A percentile compares a stretch with the other conserved stretches of the same genome.
phyloP scores from a whole-genome alignment of 2,113 vertebrate genomes.

The Vicugna pacos region DNA sequence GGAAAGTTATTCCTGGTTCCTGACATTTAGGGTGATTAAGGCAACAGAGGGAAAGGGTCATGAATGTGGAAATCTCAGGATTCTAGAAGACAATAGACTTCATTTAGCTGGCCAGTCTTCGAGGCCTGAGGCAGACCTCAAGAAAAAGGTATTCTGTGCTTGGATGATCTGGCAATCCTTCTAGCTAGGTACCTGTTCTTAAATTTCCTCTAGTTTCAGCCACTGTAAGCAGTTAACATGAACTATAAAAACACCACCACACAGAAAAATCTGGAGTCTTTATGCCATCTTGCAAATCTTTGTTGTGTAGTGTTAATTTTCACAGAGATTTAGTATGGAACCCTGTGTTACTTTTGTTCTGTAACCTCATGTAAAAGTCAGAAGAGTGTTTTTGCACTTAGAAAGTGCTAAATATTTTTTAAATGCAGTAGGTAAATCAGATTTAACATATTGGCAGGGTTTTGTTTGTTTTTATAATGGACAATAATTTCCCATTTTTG shows the following conservation, averaged over 20 bases:
- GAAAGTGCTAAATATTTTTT: neutral
- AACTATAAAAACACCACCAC: neutral
- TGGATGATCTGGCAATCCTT: neutral
- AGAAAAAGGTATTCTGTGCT: neutral
- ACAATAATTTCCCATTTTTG: neutral
- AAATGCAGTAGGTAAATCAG: neutral
- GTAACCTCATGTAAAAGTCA: neutral
- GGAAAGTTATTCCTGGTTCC: neutral
- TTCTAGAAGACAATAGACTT: constrained; percentile 1
- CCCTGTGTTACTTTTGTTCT: neutral
- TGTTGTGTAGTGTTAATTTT: neutral
- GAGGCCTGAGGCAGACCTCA: neutral
- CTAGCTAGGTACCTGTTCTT: neutral
- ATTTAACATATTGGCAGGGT: neutral
- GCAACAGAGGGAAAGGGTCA: neutral
- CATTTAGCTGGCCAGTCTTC: neutral
- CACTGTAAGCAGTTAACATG: neutral
- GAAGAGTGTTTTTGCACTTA: neutral
- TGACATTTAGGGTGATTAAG: neutral
- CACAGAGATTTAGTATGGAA: neutral
- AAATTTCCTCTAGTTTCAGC: neutral
- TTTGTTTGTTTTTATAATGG: neutral
- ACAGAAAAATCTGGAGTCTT: neutral
- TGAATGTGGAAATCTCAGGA: neutral
- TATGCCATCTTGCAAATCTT: neutral